Evolutionary conservation across 2,888 invertebrate species (phyloP), one percentile per base, ranked within the genome.

Genomic region (Automeris io): DNA sequence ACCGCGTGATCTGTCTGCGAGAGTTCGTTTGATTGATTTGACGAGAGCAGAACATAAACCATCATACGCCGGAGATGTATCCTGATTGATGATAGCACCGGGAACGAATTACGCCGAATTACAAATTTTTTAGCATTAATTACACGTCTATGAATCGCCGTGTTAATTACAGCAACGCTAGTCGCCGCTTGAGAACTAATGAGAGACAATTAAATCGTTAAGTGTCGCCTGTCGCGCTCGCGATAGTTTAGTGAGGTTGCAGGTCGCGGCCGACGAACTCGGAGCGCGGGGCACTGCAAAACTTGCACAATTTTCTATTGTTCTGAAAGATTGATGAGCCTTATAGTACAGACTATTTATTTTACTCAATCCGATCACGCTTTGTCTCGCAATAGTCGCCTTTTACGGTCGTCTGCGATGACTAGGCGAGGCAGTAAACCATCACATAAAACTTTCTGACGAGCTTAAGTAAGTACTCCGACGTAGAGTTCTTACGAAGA

Each of bases 151-250:
- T 74, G 70, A 76, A 70, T 70, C 70, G 67, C 61, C 42, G 62
- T 66, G 70, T 72, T 74, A 74, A 75, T 77, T 75, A 73, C 75
- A 72, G 70, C 63, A 56, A 59, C 62, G 63, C 65, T 64, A 60
- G 63, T 67, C 70, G 63, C 67, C 74, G 76, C 73, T 70, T 74
- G 56, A 72, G 68, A 65, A 75, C 75, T 79, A 79, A 82, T 80
- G 77, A 77, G 75, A 62, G 71, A 75, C 76, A 81, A 82, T 83
- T 80, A 81, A 77, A 82, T 80, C 74, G 78, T 79, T 70, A 76
- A 78, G 70, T 72, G 77, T 76, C 73, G 70, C 65, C 69, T 72
- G 77, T 76, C 73, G 70, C 65, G 69, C 63, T 73, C 69, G 63
- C 70, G 71, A 74, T 75, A 73, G 75, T 80, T 78, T 75, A 76